Base-by-base conservation (phyloP, 2,113 vertebrate species). In the Scatophagus argus region DNA sequence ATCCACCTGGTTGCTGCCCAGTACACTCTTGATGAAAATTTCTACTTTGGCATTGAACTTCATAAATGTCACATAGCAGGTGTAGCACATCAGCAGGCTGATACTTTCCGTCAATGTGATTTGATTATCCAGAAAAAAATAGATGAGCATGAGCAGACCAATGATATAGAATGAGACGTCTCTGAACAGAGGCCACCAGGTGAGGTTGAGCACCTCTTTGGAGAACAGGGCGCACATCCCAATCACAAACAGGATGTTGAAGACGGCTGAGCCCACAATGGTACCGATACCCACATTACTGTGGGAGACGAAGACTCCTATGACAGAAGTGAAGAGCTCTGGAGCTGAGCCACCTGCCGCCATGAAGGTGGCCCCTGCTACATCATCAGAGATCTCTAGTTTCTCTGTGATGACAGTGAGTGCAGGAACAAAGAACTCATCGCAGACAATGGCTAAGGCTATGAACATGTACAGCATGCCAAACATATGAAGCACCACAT, bases 391-490 rank as follows among this genome's bases (percentile, higher is more conserved):
- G 91, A 99, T 99, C 74, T 88, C 70, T 78, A 99, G 86, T 86
- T 97, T 99, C 91, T 99, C 98, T 4, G 95, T 99, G 93, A 99
- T 99, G 91, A 99, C 97, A 16, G 97, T 99, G 89, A 99, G 92
- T 0, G 97, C 98, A 7, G 98, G 98, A 81, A 99, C 98, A 74
- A 99, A 99, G 92, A 99, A 99, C 80, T 99, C 98, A 87, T 99
- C 98, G 0, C 98, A 99, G 81, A 99, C 97, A 10, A 99, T 96
- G 77, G 98, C 98, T 94, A 99, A 96, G 89, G 98, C 94, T 93
- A 99, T 96, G 92, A 99, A 99, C 97, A 99, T 99, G 90, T 99
- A 99, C 81, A 99, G 88, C 98, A 99, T 99, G 66, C 98, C 98
- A 72, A 96, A 92, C 90, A 99, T 94, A 60, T 99, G 97, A 51